These are phyloP conservation scores for Pollicipes pollicipes DNA, from an alignment of 1,140 invertebrate species.

Conservation along the genomic window DNA sequence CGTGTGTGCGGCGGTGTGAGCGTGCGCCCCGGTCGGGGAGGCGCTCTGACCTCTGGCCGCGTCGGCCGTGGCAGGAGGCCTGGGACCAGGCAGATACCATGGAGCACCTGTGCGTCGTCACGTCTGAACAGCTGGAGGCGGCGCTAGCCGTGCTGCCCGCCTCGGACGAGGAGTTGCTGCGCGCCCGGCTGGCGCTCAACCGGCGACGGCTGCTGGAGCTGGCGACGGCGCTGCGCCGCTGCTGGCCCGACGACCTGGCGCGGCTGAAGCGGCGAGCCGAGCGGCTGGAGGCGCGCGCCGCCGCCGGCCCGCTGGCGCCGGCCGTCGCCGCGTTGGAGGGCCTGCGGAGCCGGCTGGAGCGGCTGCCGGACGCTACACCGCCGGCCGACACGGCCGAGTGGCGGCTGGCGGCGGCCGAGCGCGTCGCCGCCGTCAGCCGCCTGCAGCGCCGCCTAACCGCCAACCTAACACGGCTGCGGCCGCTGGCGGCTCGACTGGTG, in stretches of 20 bases:
- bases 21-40: no score
- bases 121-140: background rate
- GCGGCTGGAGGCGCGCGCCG: background rate
- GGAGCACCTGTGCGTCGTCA: background rate
- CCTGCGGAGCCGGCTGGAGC: background rate
- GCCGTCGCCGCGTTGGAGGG: background rate
- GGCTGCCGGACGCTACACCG: background rate
- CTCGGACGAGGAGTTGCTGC: background rate
- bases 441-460: background rate
- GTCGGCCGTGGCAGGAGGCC: no score
- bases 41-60: no score
- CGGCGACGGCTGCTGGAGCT: background rate
- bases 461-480: background rate
- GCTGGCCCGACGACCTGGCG: background rate
- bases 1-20: no score
- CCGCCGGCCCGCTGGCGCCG: background rate
- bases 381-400: background rate
- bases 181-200: background rate
- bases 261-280: background rate
- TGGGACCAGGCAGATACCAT: background rate
- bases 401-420: background rate
- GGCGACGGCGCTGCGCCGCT: background rate
- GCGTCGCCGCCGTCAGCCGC: no score
- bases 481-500: background rate
- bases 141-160: background rate